Conservation (phyloP, 2,888 invertebrate species). For the Philonicus albiceps region DNA sequence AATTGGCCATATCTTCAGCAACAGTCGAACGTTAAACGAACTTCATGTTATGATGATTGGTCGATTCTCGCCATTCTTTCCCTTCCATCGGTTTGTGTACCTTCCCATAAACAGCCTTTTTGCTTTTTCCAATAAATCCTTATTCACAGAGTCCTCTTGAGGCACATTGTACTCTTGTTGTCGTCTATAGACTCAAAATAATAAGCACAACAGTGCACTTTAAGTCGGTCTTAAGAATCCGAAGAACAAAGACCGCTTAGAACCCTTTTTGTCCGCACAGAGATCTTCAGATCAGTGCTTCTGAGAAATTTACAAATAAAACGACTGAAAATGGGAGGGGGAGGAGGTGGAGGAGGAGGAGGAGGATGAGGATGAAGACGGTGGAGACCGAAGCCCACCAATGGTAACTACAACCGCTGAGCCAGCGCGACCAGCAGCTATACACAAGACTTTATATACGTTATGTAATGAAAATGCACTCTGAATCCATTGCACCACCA, state of each 20-base stretch:
- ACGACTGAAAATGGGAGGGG: not conserved
- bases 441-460: slow-evolving; percentile 4
- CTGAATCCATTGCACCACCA: not conserved
- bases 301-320: slow-evolving; percentile 36
- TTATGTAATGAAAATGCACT: slow-evolving; percentile 30
- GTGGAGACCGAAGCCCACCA: slow-evolving; percentile 1
- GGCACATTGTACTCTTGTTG: slow-evolving; percentile 24
- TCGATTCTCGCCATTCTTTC: not conserved
- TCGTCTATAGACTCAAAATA: slow-evolving; percentile 28
- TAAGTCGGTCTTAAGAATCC: slow-evolving; percentile 25
- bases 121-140: slow-evolving; percentile 30
- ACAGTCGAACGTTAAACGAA: not conserved
- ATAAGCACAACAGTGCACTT: slow-evolving; percentile 39
- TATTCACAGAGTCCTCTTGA: slow-evolving; percentile 24
- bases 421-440: not conserved
- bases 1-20: not conserved
- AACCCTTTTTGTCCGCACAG: slow-evolving; percentile 29
- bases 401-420: slow-evolving; percentile 20
- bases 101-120: slow-evolving; percentile 12
- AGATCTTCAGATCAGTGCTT: slow-evolving; percentile 36
- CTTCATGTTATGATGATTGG: not conserved
- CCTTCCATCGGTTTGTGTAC: slow-evolving; percentile 1
- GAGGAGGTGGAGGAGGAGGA: not conserved
- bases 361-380: not conserved
- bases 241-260: slow-evolving; percentile 37